Evolutionary conservation across 2,888 invertebrate species (phyloP).

Genomic region (Dascillus cervinus): DNA sequence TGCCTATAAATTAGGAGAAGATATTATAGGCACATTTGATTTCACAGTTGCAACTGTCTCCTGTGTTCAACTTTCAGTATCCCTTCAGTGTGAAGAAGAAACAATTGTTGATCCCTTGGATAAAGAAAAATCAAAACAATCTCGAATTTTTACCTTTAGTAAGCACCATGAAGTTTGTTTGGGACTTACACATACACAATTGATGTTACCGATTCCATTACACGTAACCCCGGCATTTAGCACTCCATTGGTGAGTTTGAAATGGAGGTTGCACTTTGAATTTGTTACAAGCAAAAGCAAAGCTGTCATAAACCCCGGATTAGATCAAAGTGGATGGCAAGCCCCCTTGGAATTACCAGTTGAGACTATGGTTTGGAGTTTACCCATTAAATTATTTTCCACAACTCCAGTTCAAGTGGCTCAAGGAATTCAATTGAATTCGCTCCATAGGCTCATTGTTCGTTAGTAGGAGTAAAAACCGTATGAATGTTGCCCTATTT

Average conservation of each 20-base stretch:
- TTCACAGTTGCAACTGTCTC: constrained; percentile 84
- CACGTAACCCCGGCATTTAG: constrained; percentile 94
- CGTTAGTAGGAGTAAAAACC: too few relatives aligned
- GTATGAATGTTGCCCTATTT: too few relatives aligned
- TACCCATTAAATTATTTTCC: constrained; percentile 89
- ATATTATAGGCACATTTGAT: constrained; percentile 93
- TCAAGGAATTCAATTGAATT: constrained; percentile 49
- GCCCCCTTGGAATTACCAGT: constrained; percentile 82
- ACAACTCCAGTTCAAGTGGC: constrained; percentile 79
- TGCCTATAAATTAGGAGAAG: constrained; percentile 94
- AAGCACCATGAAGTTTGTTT: constrained; percentile 91
- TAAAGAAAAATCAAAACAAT: constrained; percentile 30
- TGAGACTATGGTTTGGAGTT: constrained; percentile 98
- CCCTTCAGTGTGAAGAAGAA: constrained; percentile 89
- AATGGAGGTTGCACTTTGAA: constrained; percentile 96
- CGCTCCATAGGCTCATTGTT: constrained; percentile 33
- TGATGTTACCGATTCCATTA: constrained; percentile 88
- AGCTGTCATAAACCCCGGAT: constrained; percentile 47
- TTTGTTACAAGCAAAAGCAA: constrained; percentile 81
- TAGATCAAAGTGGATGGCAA: constrained; percentile 61
- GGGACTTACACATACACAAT: constrained; percentile 77
- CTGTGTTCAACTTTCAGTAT: constrained; percentile 91
- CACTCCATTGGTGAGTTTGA: constrained; percentile 82
- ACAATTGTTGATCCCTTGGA: constrained; percentile 36
- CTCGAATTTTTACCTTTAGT: constrained; percentile 62